Base-by-base conservation (phyloP, 2,113 vertebrate genomes). In the Nesogale talazaci region DNA sequence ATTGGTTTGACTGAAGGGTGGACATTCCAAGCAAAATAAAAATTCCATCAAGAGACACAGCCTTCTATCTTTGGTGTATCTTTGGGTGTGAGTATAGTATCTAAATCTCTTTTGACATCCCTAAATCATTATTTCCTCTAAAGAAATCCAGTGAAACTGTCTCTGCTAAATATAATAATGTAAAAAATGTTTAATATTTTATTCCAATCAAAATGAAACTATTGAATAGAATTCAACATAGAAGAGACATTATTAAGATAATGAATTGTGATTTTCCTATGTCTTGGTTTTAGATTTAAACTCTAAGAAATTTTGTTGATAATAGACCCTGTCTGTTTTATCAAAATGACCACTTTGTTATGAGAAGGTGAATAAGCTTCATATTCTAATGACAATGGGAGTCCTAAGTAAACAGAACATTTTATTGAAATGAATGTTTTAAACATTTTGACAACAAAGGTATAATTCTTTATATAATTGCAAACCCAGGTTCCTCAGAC, bases 181-280 rank as follows among this genome's bases (percentile, higher is more conserved):
- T 63, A 74, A 93, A 88, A 63, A 10, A 14, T 59, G 69, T 72
- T 57, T 17, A 65, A 83, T 86, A 63, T 94, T 61, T 94, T 83
- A 81, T 63, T 92, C 29, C 23, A 86, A 23, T 74, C 88, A 56
- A 76, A 77, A n/a, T 42, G 19, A 85, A 83, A 88, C 52, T 80
- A 77, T 22, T 46, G 70, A 57, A 72, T 75, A 75, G 52, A 83
- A 14, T 57, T 36, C 19, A 86, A 36, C 75, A 15, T 2, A 61
- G n/a, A 80, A 42, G 20, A 92, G 46, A 83, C 74, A 77, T 42
- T 40, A 90, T 8, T 23, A 76, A 95, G 75, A 56, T 38, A 83
- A 83, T 40, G 25, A 93, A 81, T 85, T 31, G 25, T 81, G 22
- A 94, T 29, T 72, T 19, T 93, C 7, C 56, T 77, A 11, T 6